Evolutionary conservation across 2,797 vertebrate species (phyloP).

Genomic region (Lepus oiostolus): DNA sequence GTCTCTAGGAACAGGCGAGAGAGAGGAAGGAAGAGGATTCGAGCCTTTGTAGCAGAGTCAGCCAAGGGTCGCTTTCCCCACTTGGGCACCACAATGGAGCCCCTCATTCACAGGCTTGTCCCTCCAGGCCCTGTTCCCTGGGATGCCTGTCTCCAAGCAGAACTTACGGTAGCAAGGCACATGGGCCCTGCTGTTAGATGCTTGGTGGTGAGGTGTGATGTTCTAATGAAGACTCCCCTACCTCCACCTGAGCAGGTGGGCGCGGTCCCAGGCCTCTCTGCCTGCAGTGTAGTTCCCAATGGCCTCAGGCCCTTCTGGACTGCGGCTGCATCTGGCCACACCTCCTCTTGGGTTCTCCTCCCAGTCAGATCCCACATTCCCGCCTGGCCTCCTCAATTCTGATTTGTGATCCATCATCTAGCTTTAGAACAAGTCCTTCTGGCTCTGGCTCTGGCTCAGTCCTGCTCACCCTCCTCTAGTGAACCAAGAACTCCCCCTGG

Average conservation of each 20-base stretch:
- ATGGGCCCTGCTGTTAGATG: not conserved
- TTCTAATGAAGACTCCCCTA: not conserved
- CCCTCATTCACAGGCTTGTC: not conserved
- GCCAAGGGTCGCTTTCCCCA: not conserved
- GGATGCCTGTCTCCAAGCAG: not conserved
- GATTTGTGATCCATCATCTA: not conserved
- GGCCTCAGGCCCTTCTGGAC: not conserved
- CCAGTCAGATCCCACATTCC: not conserved
- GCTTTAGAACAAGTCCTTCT: not conserved
- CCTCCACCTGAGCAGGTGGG: not conserved
- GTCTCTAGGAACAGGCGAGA: not conserved
- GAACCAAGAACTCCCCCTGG: not conserved
- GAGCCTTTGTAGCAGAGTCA: not conserved
- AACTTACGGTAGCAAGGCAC: not conserved
- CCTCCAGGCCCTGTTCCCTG: not conserved
- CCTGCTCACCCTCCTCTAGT: not conserved
- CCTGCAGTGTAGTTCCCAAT: not conserved
- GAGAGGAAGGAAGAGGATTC: not conserved
- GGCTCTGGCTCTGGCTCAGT: not conserved
- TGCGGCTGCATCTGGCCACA: not conserved
- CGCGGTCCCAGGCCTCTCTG: not conserved
- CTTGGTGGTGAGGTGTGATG: not conserved
- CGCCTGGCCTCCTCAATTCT: not conserved
- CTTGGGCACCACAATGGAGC: not conserved
- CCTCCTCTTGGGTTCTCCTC: not conserved